Conservation (phyloP, 2,113 vertebrate genomes). For the Polyodon spathula region DNA sequence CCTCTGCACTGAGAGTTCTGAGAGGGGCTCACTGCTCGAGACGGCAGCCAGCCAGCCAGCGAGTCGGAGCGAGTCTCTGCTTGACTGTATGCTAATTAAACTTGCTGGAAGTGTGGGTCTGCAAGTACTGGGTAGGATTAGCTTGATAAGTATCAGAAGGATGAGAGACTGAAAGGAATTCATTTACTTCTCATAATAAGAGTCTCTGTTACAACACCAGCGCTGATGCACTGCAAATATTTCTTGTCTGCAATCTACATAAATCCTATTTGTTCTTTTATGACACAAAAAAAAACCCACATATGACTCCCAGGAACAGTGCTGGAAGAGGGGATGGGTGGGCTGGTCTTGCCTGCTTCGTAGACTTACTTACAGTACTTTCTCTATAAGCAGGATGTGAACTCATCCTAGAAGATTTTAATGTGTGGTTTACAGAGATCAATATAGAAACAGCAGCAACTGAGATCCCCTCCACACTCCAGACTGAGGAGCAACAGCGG, state of each 20-base stretch:
- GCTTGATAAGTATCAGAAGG: conserved; percentile 62
- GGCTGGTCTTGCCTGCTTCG: no score
- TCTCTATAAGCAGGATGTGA: no score
- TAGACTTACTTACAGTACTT: no score
- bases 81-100: conserved; percentile 68
- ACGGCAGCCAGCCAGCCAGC: neutral
- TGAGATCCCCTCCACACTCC: no score
- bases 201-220: conserved; percentile 63
- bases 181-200: conserved; percentile 69
- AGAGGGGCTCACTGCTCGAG: no score
- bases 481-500: no score
- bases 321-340: conserved; percentile 49
- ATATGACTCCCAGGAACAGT: conserved; percentile 44
- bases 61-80: conserved; percentile 28
- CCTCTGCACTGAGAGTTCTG: no score
- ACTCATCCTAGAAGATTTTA: no score
- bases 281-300: conserved; percentile 52
- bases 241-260: conserved; percentile 56
- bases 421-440: no score
- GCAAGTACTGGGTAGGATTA: conserved; percentile 63
- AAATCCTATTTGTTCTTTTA: conserved; percentile 68
- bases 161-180: conserved; percentile 59
- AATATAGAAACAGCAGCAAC: no score
- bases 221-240: conserved; percentile 56
- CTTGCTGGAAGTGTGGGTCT: conserved; percentile 59